Evolutionary conservation across 2,888 invertebrate species (phyloP), one percentile per base, ranked within the genome.

Genomic region (Melanotus villosus): DNA sequence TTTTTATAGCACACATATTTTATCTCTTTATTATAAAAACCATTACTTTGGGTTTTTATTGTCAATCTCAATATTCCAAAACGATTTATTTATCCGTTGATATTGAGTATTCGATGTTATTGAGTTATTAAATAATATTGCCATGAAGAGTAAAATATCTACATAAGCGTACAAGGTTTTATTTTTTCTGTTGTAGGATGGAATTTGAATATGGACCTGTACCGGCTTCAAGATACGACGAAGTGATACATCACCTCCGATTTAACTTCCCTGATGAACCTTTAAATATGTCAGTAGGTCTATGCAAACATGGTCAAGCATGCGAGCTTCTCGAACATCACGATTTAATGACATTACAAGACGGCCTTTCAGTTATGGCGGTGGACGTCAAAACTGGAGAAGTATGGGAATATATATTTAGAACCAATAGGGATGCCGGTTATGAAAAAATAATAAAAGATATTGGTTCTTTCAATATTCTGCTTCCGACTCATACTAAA

Each of bases 201-300:
- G 85, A 84, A 68, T 85, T 85, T 73, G 71, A 71, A 45, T 71
- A 68, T 36, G 82, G 82, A 32, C 82, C 85, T 41, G 85, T 89
- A 60, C 85, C 87, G 21, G 84, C 85, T 73, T 82, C 85, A 41
- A 85, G 86, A 71, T 88, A 88, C 76, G 87, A 88, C 21, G 89
- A 90, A 21, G 92, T 93, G 54, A 89, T 95, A 70, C 83, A 88
- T 21, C 93, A 94, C 81, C 86, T 95, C 57, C 87, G 93, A 32
- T 85, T 89, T 74, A 92, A 90, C 80, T 95, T 95, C 82, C 91
- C 93, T 0, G 95, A 95, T 80, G 95, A 95, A 81, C 94, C 95
- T 0, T 87, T 95, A 47, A 95, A 95, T 84, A 89, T 89, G 76
- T 92, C 93, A 0, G 91, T 93, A n/a, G 88, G 89, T 9, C 86